Evolutionary conservation across 2,888 invertebrate species (phyloP).

Genomic region (Ditula angustiorana): DNA sequence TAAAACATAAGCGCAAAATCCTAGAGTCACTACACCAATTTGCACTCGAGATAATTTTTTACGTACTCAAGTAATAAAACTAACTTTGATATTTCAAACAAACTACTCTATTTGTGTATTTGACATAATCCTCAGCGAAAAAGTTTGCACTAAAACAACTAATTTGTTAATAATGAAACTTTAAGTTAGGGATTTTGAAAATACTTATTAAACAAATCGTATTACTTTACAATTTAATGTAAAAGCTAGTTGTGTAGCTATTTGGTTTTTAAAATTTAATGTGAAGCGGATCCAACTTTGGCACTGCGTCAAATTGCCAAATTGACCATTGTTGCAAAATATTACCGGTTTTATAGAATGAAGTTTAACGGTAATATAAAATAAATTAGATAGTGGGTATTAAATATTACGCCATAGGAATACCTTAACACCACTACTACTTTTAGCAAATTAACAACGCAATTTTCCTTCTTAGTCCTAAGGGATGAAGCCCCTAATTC

Average conservation of each 20-base stretch:
- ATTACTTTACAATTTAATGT: neutral
- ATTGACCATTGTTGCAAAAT: too few relatives aligned
- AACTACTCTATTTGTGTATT: neutral
- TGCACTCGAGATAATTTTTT: too few relatives aligned
- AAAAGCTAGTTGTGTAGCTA: too few relatives aligned
- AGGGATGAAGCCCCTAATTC: conserved; percentile 16
- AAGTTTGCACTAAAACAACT: neutral
- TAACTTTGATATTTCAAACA: neutral
- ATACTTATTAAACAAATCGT: neutral
- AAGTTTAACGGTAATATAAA: too few relatives aligned
- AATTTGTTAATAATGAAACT: neutral
- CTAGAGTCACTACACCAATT: too few relatives aligned
- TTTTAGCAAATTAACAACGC: conserved; percentile 5
- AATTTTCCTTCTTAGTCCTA: conserved; percentile 20
- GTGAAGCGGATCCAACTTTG: neutral
- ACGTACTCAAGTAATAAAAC: too few relatives aligned
- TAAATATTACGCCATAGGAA: neutral
- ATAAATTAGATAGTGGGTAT: neutral
- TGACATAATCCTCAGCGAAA: neutral
- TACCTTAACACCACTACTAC: neutral
- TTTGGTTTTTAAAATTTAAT: neutral
- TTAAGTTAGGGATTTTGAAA: neutral
- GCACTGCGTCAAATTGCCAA: neutral
- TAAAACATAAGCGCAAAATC: too few relatives aligned
- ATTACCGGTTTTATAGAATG: too few relatives aligned